These are phyloP conservation scores for Listrodromus nycthemerus DNA, from an alignment of 2,888 invertebrate genomes.

Conservation along the genomic window DNA sequence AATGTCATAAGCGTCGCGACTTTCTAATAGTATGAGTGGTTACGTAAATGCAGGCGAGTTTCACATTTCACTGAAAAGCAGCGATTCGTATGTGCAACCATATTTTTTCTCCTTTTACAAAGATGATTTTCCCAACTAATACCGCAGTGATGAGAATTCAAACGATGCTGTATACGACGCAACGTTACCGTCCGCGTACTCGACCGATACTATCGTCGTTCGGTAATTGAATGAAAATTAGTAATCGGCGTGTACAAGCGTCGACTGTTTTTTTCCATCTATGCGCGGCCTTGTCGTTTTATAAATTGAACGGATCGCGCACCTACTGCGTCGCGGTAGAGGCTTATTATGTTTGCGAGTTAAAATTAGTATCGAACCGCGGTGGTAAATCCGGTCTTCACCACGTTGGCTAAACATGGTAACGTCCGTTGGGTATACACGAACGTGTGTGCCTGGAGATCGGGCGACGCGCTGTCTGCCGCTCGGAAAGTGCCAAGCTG, in stretches of 20 bases:
- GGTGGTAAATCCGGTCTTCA: slow-evolving; percentile 67
- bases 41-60: slow-evolving; percentile 67
- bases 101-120: neutral
- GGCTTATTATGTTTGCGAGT: slow-evolving; percentile 29
- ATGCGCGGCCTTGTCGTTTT: slow-evolving; percentile 4
- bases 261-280: neutral
- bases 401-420: slow-evolving; percentile 71
- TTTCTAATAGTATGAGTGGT: slow-evolving; percentile 65
- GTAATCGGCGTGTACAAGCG: neutral
- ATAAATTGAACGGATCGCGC: neutral
- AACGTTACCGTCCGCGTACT: neutral
- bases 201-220: neutral
- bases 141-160: neutral
- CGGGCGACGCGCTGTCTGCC: slow-evolving; percentile 78
- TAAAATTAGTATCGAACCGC: slow-evolving; percentile 47
- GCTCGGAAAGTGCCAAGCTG: slow-evolving; percentile 68
- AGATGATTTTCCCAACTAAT: neutral
- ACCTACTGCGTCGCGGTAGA: slow-evolving; percentile 11
- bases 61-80: slow-evolving; percentile 66
- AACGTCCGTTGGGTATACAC: slow-evolving; percentile 68
- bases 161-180: neutral
- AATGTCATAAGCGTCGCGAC: slow-evolving; percentile 44
- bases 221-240: neutral
- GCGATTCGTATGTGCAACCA: slow-evolving; percentile 30
- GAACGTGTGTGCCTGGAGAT: slow-evolving; percentile 62